Evolutionary conservation across 1,140 invertebrate genomes (phyloP).

Genomic region (Euschistus heros): DNA sequence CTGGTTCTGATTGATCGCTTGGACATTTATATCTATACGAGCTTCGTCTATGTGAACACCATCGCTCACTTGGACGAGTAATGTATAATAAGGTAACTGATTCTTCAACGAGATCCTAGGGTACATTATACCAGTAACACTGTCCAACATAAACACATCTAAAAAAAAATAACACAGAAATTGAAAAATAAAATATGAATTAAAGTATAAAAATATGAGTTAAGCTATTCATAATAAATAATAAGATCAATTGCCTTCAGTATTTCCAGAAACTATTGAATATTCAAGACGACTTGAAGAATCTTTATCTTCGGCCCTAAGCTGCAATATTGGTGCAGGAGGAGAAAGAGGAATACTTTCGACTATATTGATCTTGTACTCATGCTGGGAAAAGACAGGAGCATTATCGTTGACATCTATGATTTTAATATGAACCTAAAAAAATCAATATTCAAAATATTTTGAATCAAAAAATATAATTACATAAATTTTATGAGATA

Average conservation of each 20-base stretch:
- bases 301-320: constrained; percentile 66
- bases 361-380: constrained; percentile 64
- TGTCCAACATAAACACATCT: constrained; percentile 62
- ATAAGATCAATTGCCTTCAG: constrained; percentile 39
- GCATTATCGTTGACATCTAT: constrained; percentile 74
- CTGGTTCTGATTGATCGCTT: constrained; percentile 73
- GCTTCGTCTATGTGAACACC: constrained; percentile 55
- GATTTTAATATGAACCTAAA: constrained; percentile 61
- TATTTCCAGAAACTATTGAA: constrained; percentile 59
- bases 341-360: constrained; percentile 70
- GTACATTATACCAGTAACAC: constrained; percentile 63
- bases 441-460: constrained; percentile 17
- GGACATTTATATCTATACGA: constrained; percentile 61
- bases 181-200: neutral
- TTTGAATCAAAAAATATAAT: neutral
- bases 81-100: constrained; percentile 47
- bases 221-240: neutral
- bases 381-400: constrained; percentile 61
- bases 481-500: neutral
- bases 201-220: neutral
- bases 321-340: constrained; percentile 64
- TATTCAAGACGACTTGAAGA: constrained; percentile 64
- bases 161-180: constrained; percentile 26
- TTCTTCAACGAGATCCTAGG: constrained; percentile 57
- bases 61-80: constrained; percentile 64